phyloP scores from a whole-genome alignment of 2,113 vertebrate genomes.

The Sisor rabdophorus region DNA sequence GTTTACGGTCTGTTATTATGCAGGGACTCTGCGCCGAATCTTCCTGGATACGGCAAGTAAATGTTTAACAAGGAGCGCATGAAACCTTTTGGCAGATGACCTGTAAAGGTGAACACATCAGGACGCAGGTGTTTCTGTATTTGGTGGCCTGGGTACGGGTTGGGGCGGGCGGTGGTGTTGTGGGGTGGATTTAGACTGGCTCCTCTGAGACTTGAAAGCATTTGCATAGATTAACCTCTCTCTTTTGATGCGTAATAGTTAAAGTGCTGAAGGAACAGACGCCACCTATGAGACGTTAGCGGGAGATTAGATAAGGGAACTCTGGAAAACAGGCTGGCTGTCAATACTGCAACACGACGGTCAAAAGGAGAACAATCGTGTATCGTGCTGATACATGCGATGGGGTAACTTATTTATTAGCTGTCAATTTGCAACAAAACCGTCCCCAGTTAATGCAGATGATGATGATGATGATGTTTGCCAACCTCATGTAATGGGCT shows the following conservation, averaged over 20 bases:
- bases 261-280: conserved; percentile 44
- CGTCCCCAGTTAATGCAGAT: neutral
- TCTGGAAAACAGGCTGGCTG: conserved; percentile 37
- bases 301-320: conserved; percentile 45
- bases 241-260: conserved; percentile 54
- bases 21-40: conserved; percentile 35
- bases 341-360: neutral
- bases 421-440: conserved; percentile 18
- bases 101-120: conserved; percentile 48
- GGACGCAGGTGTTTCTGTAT: conserved; percentile 48
- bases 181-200: neutral
- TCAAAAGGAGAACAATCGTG: neutral
- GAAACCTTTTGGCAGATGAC: conserved; percentile 50
- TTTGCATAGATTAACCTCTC: conserved; percentile 54
- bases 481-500: no score
- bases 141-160: conserved; percentile 21
- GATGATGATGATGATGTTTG: neutral
- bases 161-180: neutral
- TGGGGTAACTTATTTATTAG: conserved; percentile 30
- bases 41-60: conserved; percentile 48
- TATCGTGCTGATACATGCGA: neutral
- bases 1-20: conserved; percentile 52
- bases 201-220: conserved; percentile 33
- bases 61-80: conserved; percentile 57
- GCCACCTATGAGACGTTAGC: conserved; percentile 39